These are phyloP conservation scores for Porites divaricata DNA, from an alignment of 92 coral and sea anemone species.

Conservation along the genomic window DNA sequence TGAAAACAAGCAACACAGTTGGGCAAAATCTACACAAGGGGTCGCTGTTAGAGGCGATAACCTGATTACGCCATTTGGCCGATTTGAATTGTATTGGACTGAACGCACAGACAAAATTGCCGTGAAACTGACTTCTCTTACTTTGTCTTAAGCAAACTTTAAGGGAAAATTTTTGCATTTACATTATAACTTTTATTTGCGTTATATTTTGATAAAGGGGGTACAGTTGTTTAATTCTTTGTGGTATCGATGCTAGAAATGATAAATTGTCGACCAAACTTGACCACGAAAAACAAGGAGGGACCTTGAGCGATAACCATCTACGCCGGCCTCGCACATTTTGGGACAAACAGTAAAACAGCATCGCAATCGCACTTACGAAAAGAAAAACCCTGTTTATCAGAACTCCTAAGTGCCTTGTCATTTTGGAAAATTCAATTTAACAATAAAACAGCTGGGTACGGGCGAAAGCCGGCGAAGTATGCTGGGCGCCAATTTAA, in stretches of 20 bases:
- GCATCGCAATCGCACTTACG: not conserved
- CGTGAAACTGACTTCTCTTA: not conserved
- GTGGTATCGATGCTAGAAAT: conserved; percentile 20
- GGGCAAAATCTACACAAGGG: conserved; percentile 9
- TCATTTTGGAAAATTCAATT: conserved; percentile 11
- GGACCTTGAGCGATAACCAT: conserved; percentile 6
- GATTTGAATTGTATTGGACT: not conserved
- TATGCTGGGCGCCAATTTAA: conserved; percentile 14
- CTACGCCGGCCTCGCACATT: not conserved
- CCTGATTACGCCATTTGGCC: not conserved
- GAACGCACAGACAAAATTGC: not conserved
- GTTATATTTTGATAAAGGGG: not conserved
- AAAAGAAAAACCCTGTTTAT: conserved; percentile 25
- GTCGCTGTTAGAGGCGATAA: not conserved
- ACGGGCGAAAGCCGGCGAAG: conserved; percentile 5
- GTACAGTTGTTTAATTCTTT: not conserved
- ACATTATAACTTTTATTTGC: not conserved
- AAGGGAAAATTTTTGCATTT: not conserved
- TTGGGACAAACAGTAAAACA: not conserved
- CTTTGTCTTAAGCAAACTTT: not conserved
- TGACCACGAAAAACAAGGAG: conserved; percentile 17
- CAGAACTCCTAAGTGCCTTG: conserved; percentile 26
- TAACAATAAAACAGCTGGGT: conserved; percentile 40
- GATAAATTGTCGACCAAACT: not conserved
- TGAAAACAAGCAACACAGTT: not conserved